Evolutionary conservation across 2,888 invertebrate genomes (phyloP), one percentile per base, ranked within the genome.

Genomic region (Glaucopsyche alexis): DNA sequence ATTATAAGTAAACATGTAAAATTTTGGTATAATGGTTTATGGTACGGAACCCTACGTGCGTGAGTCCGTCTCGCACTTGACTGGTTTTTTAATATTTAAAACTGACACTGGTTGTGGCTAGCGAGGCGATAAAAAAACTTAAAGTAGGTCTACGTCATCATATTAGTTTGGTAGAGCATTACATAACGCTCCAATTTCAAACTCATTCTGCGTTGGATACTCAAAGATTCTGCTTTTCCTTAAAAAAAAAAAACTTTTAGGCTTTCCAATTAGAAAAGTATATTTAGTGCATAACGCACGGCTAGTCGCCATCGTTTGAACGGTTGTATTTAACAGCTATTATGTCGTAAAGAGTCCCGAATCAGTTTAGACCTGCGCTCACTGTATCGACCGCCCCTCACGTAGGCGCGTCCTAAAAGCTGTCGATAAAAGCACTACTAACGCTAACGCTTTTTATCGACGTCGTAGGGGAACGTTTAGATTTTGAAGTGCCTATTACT

Each of bases 361-460:
- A 84, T 86, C 81, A 77, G 76, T 80, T 79, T 82, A 83, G 86
- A 82, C 87, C 82, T 89, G 90, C 89, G 90, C 87, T 80, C 81
- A 82, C 81, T 83, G 82, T 91, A 91, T 91, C 91, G 91, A 91
- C 89, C 91, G 89, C 79, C 73, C 73, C 74, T 74, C 71, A 70
- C 52, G 65, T 84, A 86, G 85, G 79, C 76, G 76, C 76, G 84
- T 65, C 73, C 70, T 72, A 14, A 66, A 7, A 7, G 52, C 14
- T 66, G 79, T 86, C 85, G 85, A 85, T 79, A 75, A 73, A 60
- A 66, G 55, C 55, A 9, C 16, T 16, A 52, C 0, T 29, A 11
- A 38, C 55, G 19, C 16, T 5, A 38, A 42, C 42, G 60, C 13
- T 29, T 60, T 7, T 38, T 60, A 7, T 60, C 60, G 60, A 60